A percentile compares a stretch with the other conserved stretches of the same genome.
These are phyloP conservation scores for Deilephila elpenor DNA, from an alignment of 2,888 invertebrate genomes.

Conservation along the genomic window DNA sequence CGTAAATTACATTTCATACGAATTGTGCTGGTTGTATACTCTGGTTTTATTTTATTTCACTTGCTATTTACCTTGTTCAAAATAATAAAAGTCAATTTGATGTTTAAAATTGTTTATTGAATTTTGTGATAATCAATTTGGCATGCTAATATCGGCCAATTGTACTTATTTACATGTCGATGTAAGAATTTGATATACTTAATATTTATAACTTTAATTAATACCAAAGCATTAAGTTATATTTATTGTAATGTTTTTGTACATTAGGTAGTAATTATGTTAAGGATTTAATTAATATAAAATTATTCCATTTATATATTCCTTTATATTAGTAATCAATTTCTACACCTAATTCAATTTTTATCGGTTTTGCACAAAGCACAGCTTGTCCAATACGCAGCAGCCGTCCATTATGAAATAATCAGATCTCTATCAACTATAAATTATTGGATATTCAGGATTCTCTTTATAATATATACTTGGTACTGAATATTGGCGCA, in stretches of 20 bases:
- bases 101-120: too few relatives aligned
- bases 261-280: neutral
- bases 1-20: too few relatives aligned
- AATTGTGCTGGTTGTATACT: too few relatives aligned
- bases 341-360: constrained; percentile 26
- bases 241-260: neutral
- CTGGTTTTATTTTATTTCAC: too few relatives aligned
- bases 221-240: neutral
- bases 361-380: constrained; percentile 39
- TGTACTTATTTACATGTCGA: too few relatives aligned
- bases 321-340: constrained; percentile 19
- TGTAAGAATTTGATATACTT: too few relatives aligned
- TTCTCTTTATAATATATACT: neutral
- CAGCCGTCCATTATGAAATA: constrained; percentile 58
- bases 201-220: too few relatives aligned
- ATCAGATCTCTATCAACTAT: constrained; percentile 24
- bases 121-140: too few relatives aligned
- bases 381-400: constrained; percentile 47
- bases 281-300: neutral
- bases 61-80: too few relatives aligned
- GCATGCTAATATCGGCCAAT: too few relatives aligned
- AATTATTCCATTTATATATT: neutral
- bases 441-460: neutral
- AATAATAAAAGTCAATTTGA: too few relatives aligned
- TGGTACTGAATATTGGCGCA: neutral